phyloP scores from a whole-genome alignment of 2,797 vertebrate genomes.

The Eurystomus glaucurus region DNA sequence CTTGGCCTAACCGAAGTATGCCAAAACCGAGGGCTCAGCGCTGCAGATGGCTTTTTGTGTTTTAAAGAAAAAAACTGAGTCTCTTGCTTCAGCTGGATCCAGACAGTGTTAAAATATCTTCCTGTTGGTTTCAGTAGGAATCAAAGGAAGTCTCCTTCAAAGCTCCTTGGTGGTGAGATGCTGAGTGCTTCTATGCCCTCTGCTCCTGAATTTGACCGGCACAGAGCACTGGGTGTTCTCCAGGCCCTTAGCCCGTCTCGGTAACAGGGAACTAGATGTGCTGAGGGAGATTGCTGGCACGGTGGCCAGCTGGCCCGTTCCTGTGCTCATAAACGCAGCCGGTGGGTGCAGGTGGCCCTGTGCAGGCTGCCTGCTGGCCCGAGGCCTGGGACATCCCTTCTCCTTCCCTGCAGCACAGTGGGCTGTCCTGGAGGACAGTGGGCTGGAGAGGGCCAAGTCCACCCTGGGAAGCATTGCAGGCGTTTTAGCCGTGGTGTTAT shows the following conservation, averaged over 20 bases:
- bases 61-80: not conserved
- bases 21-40: not conserved
- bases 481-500: not conserved
- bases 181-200: not conserved
- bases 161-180: not conserved
- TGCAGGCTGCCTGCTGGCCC: not conserved
- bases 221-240: not conserved
- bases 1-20: not conserved
- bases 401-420: not conserved
- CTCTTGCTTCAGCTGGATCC: not conserved
- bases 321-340: not conserved
- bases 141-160: not conserved
- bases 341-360: not conserved
- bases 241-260: rapidly evolving
- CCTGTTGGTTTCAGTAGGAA: not conserved
- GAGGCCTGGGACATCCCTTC: not conserved
- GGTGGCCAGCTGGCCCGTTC: not conserved
- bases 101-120: not conserved
- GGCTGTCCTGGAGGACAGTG: not conserved
- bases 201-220: not conserved
- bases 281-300: rapidly evolving
- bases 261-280: not conserved
- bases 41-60: not conserved
- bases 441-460: not conserved
- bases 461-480: not conserved